Evolutionary conservation across 2,797 vertebrate species (phyloP), one percentile per base, ranked within the genome.

Genomic region (Garrulus glandarius): DNA sequence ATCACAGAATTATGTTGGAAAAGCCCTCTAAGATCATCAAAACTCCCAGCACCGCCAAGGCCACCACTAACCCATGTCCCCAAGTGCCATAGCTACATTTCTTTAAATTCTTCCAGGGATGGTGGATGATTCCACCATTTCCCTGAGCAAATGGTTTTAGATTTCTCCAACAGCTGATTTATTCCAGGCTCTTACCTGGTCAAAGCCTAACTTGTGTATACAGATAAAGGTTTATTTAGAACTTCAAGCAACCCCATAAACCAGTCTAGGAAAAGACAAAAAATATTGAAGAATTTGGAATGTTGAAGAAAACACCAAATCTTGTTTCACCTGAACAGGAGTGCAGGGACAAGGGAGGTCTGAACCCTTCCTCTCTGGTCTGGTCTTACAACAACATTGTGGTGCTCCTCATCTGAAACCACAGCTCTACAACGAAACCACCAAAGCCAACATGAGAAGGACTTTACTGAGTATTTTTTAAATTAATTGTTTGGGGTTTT

Each of bases 301-400:
- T 36, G 5, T 19, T 69, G 39, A 71, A 71, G 26, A 46, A 88
- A 78, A 53, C 41, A 68, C 6, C 27, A 69, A 41, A 41, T 37
- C 79, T 65, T 15, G 13, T 36, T 69, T 88, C 32, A 52, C 23
- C 43, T 55, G 21, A 39, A 20, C 0, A 2, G 4, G 12, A 3
- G 3, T 43, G 46, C 11, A 44, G 11, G 36, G 15, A 36, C 8
- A 23, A 76, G 22, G 13, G 4, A 34, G 18, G 4, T 67, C 34
- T 55, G 37, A 56, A 27, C 4, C 3, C 3, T n/a, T 77, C 46
- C 11, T 44, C 9, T 47, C 17, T 24, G 24, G 19, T 68, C 46
- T 30, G 30, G 2, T 22, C n/a, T 43, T 16, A 3, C 21, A 84
- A 50, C 22, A 74, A 7, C 21, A 30, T 27, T 0, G 0, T 1